Conservation (phyloP, 1,140 invertebrate species). For the Oreohelix idahoensis region DNA sequence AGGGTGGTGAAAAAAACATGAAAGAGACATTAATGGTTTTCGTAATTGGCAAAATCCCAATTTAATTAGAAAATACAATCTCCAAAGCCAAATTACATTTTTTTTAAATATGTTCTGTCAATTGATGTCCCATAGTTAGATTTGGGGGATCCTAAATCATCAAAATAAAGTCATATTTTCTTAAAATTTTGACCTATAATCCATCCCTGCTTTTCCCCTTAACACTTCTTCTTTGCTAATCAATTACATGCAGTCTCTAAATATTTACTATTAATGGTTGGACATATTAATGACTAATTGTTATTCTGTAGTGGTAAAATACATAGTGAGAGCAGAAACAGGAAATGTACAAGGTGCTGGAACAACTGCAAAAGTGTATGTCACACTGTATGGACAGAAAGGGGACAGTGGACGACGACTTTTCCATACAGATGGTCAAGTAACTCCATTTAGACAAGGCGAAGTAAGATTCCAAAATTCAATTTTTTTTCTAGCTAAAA, state of each 20-base stretch:
- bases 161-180: too few relatives aligned
- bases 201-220: not conserved
- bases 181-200: too few relatives aligned
- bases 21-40: too few relatives aligned
- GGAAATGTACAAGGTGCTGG: constrained; percentile 66
- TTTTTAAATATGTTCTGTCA: too few relatives aligned
- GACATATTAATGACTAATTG: constrained; percentile 5
- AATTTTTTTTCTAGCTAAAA: not conserved
- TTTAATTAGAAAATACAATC: too few relatives aligned
- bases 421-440: not conserved
- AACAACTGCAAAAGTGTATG: constrained; percentile 67
- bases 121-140: too few relatives aligned
- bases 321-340: constrained; percentile 70
- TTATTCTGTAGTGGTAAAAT: constrained; percentile 52
- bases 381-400: constrained; percentile 71
- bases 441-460: constrained; percentile 29
- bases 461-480: constrained; percentile 21
- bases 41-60: too few relatives aligned
- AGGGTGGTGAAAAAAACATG: too few relatives aligned
- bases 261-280: not conserved
- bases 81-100: too few relatives aligned
- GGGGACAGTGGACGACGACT: constrained; percentile 64
- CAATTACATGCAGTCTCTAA: not conserved
- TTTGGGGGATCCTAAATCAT: too few relatives aligned
- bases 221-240: not conserved